These are phyloP conservation scores for Notodonta ziczac DNA, from an alignment of 2,888 invertebrate genomes.

Conservation along the genomic window DNA sequence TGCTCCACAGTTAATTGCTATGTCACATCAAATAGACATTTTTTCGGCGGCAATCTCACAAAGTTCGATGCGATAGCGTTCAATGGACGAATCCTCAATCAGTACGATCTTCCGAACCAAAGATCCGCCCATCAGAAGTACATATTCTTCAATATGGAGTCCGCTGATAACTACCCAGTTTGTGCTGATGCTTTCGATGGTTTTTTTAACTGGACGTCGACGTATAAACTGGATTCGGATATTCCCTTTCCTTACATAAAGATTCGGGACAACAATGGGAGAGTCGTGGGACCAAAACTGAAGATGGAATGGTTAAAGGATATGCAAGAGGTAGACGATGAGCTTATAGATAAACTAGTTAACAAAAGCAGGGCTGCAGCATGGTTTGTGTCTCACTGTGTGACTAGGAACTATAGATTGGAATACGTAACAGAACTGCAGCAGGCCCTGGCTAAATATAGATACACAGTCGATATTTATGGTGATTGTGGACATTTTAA, in stretches of 20 bases:
- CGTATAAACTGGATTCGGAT: conserved; percentile 73
- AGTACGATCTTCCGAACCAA: conserved; percentile 46
- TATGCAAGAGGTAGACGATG: conserved; percentile 45
- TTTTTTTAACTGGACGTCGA: conserved; percentile 76
- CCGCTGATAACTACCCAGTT: conserved; percentile 66
- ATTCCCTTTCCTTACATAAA: conserved; percentile 64
- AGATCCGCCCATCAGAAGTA: conserved; percentile 67
- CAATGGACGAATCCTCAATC: conserved; percentile 60
- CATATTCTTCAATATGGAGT: conserved; percentile 72
- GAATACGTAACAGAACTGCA: conserved; percentile 51
- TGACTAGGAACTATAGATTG: conserved; percentile 54
- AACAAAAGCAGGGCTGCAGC: conserved; percentile 71
- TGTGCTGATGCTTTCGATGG: conserved; percentile 58
- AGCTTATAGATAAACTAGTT: conserved; percentile 40
- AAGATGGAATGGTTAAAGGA: conserved; percentile 32
- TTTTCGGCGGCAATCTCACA: conserved; percentile 46
- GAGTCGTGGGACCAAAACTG: conserved; percentile 62
- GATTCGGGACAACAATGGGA: conserved; percentile 52
- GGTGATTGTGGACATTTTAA: conserved; percentile 77
- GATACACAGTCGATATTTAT: conserved; percentile 77
- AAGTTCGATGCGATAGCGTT: conserved; percentile 70
- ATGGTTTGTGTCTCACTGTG: conserved; percentile 77
- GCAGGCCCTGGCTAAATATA: conserved; percentile 47
- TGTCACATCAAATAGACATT: conserved; percentile 53
- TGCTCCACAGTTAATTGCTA: conserved; percentile 68